Evolutionary conservation across 2,113 vertebrate genomes (phyloP).

Genomic region (Coryphaenoides rupestris): DNA sequence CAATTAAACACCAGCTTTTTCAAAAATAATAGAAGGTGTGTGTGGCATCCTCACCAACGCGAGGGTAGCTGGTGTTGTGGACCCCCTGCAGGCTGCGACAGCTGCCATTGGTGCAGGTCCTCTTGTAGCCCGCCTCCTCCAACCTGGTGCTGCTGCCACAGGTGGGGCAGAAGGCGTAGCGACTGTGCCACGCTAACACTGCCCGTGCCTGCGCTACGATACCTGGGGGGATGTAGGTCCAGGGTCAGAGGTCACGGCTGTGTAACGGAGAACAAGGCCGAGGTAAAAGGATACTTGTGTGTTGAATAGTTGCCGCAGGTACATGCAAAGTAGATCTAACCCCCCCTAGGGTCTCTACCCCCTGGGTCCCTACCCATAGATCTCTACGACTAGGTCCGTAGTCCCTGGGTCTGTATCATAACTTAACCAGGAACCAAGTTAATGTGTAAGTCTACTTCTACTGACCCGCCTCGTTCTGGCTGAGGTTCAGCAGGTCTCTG

Average conservation of each 20-base stretch:
- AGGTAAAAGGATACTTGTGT: too few species aligned
- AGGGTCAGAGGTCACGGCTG: too few species aligned
- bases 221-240: constrained; percentile 62
- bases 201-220: constrained; percentile 87
- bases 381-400: too few species aligned
- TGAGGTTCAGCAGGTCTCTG: constrained; percentile 81
- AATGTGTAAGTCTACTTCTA: neutral
- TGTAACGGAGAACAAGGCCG: too few species aligned
- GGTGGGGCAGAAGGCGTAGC: constrained; percentile 87
- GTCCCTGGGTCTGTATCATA: too few species aligned
- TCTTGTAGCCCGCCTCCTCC: constrained; percentile 88
- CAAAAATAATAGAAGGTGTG: neutral
- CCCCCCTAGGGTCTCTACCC: too few species aligned
- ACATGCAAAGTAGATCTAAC: too few species aligned
- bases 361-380: too few species aligned
- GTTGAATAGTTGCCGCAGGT: too few species aligned
- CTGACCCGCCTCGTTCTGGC: constrained; percentile 90
- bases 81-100: constrained; percentile 84
- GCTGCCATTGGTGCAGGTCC: constrained; percentile 78
- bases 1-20: too few species aligned
- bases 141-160: constrained; percentile 80
- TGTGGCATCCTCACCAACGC: constrained; percentile 78
- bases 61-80: constrained; percentile 92
- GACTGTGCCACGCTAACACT: constrained; percentile 85
- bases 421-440: neutral